These are phyloP conservation scores for Rhopalosiphum nymphaeae DNA, from an alignment of 2,888 invertebrate species.

Conservation along the genomic window DNA sequence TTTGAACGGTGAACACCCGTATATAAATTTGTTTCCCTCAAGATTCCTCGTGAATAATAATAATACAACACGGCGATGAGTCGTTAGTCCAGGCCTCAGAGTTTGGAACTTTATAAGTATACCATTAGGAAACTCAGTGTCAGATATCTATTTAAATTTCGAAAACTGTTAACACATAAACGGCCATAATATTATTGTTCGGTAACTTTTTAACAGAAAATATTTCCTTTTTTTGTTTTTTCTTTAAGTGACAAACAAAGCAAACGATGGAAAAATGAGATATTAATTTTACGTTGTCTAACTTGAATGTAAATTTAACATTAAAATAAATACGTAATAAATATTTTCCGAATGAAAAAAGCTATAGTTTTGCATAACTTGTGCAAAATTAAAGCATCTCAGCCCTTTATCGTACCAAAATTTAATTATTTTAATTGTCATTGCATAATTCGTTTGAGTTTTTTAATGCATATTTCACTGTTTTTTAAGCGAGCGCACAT, in stretches of 20 bases:
- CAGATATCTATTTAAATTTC: background rate
- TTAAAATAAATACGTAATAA: conserved; percentile 2
- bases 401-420: background rate
- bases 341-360: background rate
- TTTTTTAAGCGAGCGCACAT: background rate
- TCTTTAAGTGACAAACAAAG: background rate
- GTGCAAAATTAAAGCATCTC: background rate
- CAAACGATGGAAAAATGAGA: background rate
- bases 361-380: background rate
- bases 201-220: background rate
- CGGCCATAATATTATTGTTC: background rate
- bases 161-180: background rate
- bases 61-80: background rate
- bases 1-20: background rate
- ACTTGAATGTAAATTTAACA: background rate
- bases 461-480: background rate
- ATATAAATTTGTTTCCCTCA: background rate
- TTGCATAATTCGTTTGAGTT: background rate
- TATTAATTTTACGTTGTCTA: background rate
- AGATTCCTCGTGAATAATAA: background rate
- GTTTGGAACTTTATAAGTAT: background rate
- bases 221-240: background rate
- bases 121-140: background rate
- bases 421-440: background rate
- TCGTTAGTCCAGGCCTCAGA: background rate